Conservation (phyloP, 2,113 vertebrate genomes). For the Callipepla californica region DNA sequence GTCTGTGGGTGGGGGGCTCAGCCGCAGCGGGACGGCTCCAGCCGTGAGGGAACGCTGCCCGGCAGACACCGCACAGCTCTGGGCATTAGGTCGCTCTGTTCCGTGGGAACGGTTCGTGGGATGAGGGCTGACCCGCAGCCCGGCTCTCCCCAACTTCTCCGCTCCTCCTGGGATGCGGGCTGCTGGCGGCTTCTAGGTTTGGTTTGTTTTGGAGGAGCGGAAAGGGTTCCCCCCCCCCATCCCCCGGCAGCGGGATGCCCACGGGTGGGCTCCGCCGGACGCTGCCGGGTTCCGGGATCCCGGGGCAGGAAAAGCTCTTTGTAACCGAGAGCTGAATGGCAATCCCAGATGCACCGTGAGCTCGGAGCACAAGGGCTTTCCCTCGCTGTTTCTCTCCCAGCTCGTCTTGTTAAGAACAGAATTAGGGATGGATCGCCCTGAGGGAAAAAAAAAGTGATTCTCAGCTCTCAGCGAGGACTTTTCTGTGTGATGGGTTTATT, state of each 20-base stretch:
- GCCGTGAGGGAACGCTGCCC: no score
- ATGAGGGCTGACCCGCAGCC: fast-evolving
- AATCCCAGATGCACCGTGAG: neutral
- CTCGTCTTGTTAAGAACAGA: neutral
- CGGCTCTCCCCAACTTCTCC: neutral
- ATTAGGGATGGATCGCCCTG: neutral
- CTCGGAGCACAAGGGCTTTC: neutral
- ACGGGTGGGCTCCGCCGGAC: no score
- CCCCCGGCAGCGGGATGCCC: no score
- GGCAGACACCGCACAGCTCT: no score
- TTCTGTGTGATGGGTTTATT: neutral
- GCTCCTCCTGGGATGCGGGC: neutral
- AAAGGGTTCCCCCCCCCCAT: no score
- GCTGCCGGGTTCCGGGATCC: neutral
- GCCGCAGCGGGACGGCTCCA: neutral
- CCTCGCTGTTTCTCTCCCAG: neutral
- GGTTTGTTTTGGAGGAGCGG: neutral
- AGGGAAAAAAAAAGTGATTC: neutral
- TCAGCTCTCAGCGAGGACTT: neutral
- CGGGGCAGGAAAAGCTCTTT: neutral
- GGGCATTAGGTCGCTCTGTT: no score
- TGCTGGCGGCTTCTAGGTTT: neutral
- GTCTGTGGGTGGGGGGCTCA: neutral
- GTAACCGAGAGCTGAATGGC: neutral
- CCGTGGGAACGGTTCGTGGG: neutral